Evolutionary conservation across 2,113 vertebrate genomes (phyloP), one percentile per base, ranked within the genome.

Genomic region (Cnemophilus loriae): DNA sequence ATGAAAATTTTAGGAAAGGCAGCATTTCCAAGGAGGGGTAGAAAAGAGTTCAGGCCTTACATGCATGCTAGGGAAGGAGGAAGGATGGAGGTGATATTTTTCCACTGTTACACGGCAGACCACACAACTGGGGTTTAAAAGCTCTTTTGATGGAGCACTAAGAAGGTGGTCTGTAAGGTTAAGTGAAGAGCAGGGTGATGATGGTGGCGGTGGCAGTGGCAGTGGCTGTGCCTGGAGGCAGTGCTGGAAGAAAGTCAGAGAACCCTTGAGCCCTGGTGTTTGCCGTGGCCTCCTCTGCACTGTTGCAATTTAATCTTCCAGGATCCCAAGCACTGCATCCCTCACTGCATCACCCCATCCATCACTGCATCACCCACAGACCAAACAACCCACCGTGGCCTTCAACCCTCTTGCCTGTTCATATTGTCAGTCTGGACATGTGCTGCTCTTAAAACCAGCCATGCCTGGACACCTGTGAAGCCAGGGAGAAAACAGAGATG

Each of bases 401-500:
- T 78, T 92, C 59, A 75, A 64, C 83, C 39, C 16, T 77, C 30
- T 56, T 70, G 47, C 23, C 30, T 94, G 46, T 28, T 69, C 22
- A 5, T 35, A 8, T 8, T 35, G 26, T 39, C 42, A n/a, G 17
- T 16, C 53, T 49, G 76, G 61, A 68, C 12, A 2, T 16, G 12
- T 17, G 16, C 16, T 67, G 19, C 42, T 86, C 32, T 78, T 57
- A 37, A 4, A 19, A 22, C 28, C 12, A 42, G 16, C 18, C 11
- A 10, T 0, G 0, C 26, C 12, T 52, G 30, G 65, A 47, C 26
- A 61, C 6, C 26, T 4, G 4, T 4, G 14, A 42, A 61, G 42
- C 47, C 12, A 13, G 13, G 8, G 8, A 67, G 14, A 41, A 27
- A 30, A 73, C 9, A 37, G 53, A 52, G 47, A 9, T 17, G 17